Base-by-base conservation (phyloP, 1,140 invertebrate genomes). In the Orius laevigatus region DNA sequence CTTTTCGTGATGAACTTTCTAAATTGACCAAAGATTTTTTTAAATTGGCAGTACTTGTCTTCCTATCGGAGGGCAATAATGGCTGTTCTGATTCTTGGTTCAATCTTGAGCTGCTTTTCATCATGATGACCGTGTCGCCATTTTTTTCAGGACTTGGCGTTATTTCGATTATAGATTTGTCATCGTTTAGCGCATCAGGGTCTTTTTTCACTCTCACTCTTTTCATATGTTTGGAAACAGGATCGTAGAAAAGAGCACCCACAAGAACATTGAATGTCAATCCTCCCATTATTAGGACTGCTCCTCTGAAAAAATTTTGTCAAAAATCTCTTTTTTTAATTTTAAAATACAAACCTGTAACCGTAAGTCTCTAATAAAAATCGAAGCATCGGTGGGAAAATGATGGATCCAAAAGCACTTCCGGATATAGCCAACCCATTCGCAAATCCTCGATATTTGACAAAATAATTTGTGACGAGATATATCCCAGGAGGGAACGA, bases 351-450 rank as follows among this genome's bases (percentile, higher is more conserved):
- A 18, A 62, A 81, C 79, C 77, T 76, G 57, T 83, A 86, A 6
- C 81, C 81, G 58, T 81, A 86, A 0, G 67, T 68, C 54, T 74
- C 69, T 10, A 91, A 63, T 16, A 90, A 63, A 53, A 71, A 67
- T 39, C 81, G 66, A 31, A 89, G 61, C 33, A 83, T 65, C 0
- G 85, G 78, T 12, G 85, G 83, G 52, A 91, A 64, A 50, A 90
- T 76, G 52, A 90, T 76, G 19, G 74, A 67, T 15, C 85, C 87
- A 39, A 90, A 68, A 2, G 86, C 83, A 57, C 84, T 89, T 11
- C 86, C 87, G 2, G 86, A 88, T 64, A 89, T 86, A 56, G 84
- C 88, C 12, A 92, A 72, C 0, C 86, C 87, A 64, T 90, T 91
- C 14, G 86, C 88, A 8, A 91, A 66, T 2, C 85, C 86, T 39